Base-by-base conservation (phyloP, 2,888 invertebrate species). In the Sarcophaga rosellei region DNA sequence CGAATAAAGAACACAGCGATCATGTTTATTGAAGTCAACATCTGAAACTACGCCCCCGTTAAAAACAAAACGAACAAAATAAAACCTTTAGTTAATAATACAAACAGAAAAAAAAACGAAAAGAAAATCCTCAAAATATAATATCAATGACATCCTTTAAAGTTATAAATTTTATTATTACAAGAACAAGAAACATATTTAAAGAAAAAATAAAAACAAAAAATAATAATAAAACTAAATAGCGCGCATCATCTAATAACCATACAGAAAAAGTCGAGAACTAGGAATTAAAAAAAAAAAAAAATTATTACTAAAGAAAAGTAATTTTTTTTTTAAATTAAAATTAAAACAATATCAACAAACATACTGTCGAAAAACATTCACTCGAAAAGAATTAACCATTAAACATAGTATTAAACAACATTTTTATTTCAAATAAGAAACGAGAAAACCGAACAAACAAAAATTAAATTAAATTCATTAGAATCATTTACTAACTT, bases 191-290 rank as follows among this genome's bases (percentile, higher is more conserved):
- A 87, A 84, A 85, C 75, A 86, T 72, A 86, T 86, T 73, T 73
- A 73, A 66, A 63, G 53, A 80, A 82, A 81, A 76, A 72, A 6
- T 83, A 86, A 82, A 81, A 81, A 88, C 88, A 35, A 8, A 35
- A 73, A 66, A 63, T 47, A 80, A 82, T 78, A 76, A 72, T 8
- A 85, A 86, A 80, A 84, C 81, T 88, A 88, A 88, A 89, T 90
- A 91, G 90, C 89, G 90, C 90, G 90, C 90, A 90, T 91, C 91
- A 88, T 87, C 80, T 88, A 87, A 89, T 85, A 87, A 89, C 88
- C 88, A 87, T 87, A 81, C 21, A 79, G 75, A 84, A 83, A 81
- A 53, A 53, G 10, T 53, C 53, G 17, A 53, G 53, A 53, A 53
- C 53, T 15, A 53, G 17, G 17, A 17, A 15, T 53, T 15, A 53